Base-by-base conservation (phyloP, 2,888 invertebrate genomes). In the Erebia aethiops region DNA sequence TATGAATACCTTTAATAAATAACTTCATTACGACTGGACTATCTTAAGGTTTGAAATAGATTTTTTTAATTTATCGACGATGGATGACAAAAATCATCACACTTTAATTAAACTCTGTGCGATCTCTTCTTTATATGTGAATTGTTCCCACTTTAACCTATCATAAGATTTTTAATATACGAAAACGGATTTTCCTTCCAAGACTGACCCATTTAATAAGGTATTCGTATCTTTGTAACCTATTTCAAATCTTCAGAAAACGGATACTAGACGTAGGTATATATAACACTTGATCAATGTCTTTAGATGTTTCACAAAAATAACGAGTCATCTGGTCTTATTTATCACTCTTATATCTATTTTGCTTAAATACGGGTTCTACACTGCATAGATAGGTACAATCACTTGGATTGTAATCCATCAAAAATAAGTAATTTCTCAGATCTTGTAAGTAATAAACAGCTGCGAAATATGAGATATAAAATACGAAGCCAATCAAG, bases 11-110 rank as follows among this genome's bases (percentile, higher is more conserved):
- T 62, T 62, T 86, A 86, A 84, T 84, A 82, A 51, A 61, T 46
- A 26, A 82, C 78, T 64, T 61, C 77, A 78, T 77, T 84, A 81
- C 81, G 81, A 84, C 80, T 91, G 86, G 85, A 89, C 88, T 87
- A 84, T 86, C 81, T 86, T 83, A 82, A 88, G 89, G 85, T 88
- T 90, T 90, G 91, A 91, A 91, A 91, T 91, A 91, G 89, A 87
- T 90, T 90, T 88, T 86, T 81, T 66, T 41, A n/a, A 54, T 35
- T 35, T 7, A 35, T 35, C 35, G 13, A 67, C 67, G 75, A 76
- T 73, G 74, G 76, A 77, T 74, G 77, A 77, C 72, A 60, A 72
- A 64, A 56, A 73, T 72, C 69, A 60, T 74, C 65, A 70, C 60
- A 67, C 65, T 18, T 13, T 57, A 14, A 57, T 21, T 21, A 14